A percentile compares a stretch with the other conserved stretches of the same genome.
Evolutionary conservation across 2,797 vertebrate genomes (phyloP).

Genomic region (Amblyopsis hoosieri): DNA sequence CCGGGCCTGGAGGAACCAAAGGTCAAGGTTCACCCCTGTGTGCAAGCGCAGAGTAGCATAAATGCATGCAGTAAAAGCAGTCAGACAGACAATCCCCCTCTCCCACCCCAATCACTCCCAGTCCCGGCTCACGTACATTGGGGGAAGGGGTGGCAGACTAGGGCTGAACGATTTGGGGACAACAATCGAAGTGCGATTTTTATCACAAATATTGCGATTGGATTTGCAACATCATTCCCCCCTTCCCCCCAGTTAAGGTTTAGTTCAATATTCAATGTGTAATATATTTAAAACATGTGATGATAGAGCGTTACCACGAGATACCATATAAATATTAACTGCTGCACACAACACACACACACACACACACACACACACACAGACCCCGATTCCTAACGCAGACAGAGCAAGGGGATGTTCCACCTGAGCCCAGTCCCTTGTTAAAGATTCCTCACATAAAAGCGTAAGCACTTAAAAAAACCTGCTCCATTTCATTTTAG

Average conservation of each 20-base stretch:
- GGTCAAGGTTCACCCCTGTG: conserved; percentile 57
- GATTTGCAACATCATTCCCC: too few relatives aligned
- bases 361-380: conserved; percentile 7
- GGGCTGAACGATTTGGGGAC: too few relatives aligned
- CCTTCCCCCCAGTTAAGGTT: too few relatives aligned
- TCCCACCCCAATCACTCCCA: conserved; percentile 48
- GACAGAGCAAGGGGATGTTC: conserved; percentile 10
- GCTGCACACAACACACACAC: conserved; percentile 4
- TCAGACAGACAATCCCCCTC: conserved; percentile 62
- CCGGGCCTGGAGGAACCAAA: conserved; percentile 59
- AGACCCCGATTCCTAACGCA: conserved; percentile 29
- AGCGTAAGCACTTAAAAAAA: background rate
- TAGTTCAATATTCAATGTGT: too few relatives aligned
- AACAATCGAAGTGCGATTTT: too few relatives aligned
- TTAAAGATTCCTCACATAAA: conserved; percentile 3
- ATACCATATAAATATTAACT: conserved; percentile 20
- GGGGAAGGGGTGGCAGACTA: conserved; percentile 62
- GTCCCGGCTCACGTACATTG: conserved; percentile 58
- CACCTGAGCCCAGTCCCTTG: conserved; percentile 37
- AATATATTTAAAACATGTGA: too few relatives aligned
- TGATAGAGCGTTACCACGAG: too few relatives aligned
- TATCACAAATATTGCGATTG: too few relatives aligned
- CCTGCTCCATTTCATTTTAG: too few relatives aligned
- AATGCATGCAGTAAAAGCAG: conserved; percentile 69
- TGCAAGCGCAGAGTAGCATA: conserved; percentile 50